Evolutionary conservation across 2,113 vertebrate species (phyloP).

Genomic region (Hippocampus mohnikei): DNA sequence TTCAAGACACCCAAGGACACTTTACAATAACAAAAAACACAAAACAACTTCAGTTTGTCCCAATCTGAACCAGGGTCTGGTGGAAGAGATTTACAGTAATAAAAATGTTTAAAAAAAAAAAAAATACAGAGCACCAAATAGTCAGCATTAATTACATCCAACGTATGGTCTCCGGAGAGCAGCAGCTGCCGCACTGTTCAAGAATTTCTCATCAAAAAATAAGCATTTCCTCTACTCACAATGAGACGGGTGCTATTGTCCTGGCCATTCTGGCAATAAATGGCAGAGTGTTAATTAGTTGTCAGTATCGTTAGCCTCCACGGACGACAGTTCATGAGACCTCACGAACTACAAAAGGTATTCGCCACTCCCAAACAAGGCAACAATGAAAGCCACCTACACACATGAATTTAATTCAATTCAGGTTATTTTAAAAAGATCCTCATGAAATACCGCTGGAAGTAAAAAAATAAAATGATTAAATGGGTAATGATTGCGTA

Average conservation of each 20-base stretch:
- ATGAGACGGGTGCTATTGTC: constrained; percentile 25
- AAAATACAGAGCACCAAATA: constrained; percentile 49
- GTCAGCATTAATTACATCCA: constrained; percentile 40
- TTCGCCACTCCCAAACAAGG: constrained; percentile 3
- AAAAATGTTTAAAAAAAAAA: no score
- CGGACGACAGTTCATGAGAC: constrained; percentile 42
- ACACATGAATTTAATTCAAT: not conserved
- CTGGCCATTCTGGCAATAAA: constrained; percentile 34
- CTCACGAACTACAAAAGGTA: constrained; percentile 30
- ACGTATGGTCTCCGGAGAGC: constrained; percentile 42
- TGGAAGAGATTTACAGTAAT: constrained; percentile 8
- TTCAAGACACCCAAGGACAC: no score
- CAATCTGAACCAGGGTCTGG: constrained; percentile 38
- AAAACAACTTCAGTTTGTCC: constrained; percentile 65
- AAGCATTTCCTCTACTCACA: constrained; percentile 24
- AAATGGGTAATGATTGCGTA: constrained; percentile 6
- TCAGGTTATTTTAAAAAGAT: not conserved
- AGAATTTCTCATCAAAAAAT: not conserved
- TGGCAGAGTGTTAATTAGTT: constrained; percentile 26
- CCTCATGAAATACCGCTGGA: not conserved
- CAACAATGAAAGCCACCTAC: not conserved
- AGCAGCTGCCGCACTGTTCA: constrained; percentile 30
- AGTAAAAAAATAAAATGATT: not conserved
- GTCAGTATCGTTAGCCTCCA: constrained; percentile 21
- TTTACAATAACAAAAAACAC: no score